Evolutionary conservation across 53 echinoderm and acorn worm genomes (phyloP), one percentile per base, ranked within the genome.

Genomic region (Antedon mediterranea): DNA sequence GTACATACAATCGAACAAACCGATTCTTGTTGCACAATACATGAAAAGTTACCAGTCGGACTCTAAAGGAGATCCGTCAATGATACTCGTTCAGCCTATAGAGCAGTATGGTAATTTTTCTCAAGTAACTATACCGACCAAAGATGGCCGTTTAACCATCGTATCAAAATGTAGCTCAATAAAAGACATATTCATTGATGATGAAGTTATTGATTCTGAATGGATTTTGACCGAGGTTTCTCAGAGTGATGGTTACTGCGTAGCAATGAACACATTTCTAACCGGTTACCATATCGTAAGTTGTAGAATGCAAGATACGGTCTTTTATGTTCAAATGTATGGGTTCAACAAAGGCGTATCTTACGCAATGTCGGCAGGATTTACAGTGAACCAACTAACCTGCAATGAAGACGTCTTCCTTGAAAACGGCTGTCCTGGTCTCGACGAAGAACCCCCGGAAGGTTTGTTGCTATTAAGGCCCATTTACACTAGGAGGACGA

Each of bases 51-150:
- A 71, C 33, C 0, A 41, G 23, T 76, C 87, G 26, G 90, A 87
- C 32, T 43, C 70, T 23, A 81, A 28, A 4, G 91, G 88, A 0
- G 91, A 90, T 29, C 91, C 91, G 8, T 31, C 85, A 27, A 88
- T 90, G 91, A 81, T 83, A 15, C 28, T 90, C 4, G 85, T 90
- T 8, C 91, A 87, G 30, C 80, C 91, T 5, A 71, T 88, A 33
- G 88, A 90, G 27, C 91, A 90, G 74, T 83, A 88, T 32, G 79
- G 83, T 28, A 77, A 77, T n/a, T 70, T 74, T 30, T 85, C 57
- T 8, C 57, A 57, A 57, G 18, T 57, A 18, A 57, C 57, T 2
- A 18, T 26, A 57, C 57, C 57, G 9, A 41, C 13, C 5, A 41
- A 41, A 41, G 41, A 7, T 41, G n/a, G n/a, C 23, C 23, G 9